Conservation (phyloP, 2,797 vertebrate genomes). For the Gobio occitaniae region DNA sequence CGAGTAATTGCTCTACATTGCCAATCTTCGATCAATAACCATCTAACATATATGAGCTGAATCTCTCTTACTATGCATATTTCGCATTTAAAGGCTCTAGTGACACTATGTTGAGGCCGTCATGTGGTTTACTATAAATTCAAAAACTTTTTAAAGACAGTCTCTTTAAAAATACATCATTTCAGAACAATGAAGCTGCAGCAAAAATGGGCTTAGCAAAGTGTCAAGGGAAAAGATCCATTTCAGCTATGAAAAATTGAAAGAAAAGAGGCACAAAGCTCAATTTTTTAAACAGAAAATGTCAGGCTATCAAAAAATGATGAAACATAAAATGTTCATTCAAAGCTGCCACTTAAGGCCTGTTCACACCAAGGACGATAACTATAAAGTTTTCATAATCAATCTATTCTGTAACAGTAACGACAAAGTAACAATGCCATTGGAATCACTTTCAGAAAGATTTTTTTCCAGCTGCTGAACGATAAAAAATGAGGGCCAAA, state of each 20-base stretch:
- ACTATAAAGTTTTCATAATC: conserved; percentile 23
- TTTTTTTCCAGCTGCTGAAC: not conserved
- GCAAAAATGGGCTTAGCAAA: not conserved
- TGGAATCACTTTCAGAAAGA: not conserved
- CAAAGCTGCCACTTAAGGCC: not conserved
- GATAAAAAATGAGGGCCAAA: not conserved
- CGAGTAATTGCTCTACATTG: conserved; percentile 56
- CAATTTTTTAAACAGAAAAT: conserved; percentile 10
- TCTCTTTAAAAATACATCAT: conserved; percentile 19
- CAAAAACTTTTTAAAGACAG: conserved; percentile 20
- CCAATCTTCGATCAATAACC: conserved; percentile 63
- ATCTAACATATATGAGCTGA: conserved; percentile 61
- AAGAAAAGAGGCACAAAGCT: not conserved
- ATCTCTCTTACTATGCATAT: conserved; percentile 43
- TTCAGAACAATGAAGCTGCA: conserved; percentile 16
- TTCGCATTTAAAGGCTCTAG: conserved; percentile 25
- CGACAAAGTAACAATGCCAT: not conserved
- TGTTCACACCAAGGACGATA: not conserved
- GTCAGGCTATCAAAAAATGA: conserved; percentile 25
- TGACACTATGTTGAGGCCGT: not conserved
- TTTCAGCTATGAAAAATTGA: not conserved
- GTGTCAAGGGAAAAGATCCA: conserved; percentile 1
- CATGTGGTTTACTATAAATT: conserved; percentile 5
- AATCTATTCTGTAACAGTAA: not conserved
- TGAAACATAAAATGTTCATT: conserved; percentile 19